Evolutionary conservation across 2,113 vertebrate genomes (phyloP).

Genomic region (Phaethon lepturus): DNA sequence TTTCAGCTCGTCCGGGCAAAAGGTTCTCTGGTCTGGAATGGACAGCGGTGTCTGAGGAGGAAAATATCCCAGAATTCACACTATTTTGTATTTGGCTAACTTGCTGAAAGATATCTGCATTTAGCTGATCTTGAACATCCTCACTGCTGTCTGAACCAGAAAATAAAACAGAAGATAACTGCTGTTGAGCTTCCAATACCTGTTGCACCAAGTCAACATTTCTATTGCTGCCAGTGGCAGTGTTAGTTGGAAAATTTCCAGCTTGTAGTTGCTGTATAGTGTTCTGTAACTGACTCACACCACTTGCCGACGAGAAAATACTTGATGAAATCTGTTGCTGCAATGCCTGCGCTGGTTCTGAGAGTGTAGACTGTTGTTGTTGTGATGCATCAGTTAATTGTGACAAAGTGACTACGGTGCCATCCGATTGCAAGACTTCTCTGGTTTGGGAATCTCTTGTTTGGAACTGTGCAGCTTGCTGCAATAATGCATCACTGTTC

Average conservation of each 20-base stretch:
- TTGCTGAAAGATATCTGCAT: slow-evolving; percentile 84
- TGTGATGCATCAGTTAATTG: slow-evolving; percentile 73
- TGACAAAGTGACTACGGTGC: slow-evolving; percentile 73
- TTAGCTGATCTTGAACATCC: slow-evolving; percentile 82
- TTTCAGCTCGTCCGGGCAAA: slow-evolving; percentile 77
- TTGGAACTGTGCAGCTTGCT: slow-evolving; percentile 86
- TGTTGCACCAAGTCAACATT: slow-evolving; percentile 82
- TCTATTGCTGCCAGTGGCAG: slow-evolving; percentile 69
- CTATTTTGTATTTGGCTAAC: slow-evolving; percentile 81
- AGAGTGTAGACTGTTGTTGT: slow-evolving; percentile 73
- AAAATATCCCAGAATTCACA: slow-evolving; percentile 77
- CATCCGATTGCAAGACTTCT: slow-evolving; percentile 83
- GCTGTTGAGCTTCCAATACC: slow-evolving; percentile 83
- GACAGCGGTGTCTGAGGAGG: slow-evolving; percentile 75
- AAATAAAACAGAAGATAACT: slow-evolving; percentile 83
- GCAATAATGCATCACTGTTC: slow-evolving; percentile 83
- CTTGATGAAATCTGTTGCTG: slow-evolving; percentile 86
- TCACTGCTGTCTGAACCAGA: slow-evolving; percentile 78
- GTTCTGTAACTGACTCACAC: slow-evolving; percentile 91
- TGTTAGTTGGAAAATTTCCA: slow-evolving; percentile 80
- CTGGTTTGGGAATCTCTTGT: slow-evolving; percentile 80
- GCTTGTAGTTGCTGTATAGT: slow-evolving; percentile 94
- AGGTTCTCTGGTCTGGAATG: slow-evolving; percentile 78
- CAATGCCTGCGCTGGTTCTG: slow-evolving; percentile 84
- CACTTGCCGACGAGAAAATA: slow-evolving; percentile 83